phyloP scores from a whole-genome alignment of 2,113 vertebrate genomes.

The Argyrosomus japonicus region DNA sequence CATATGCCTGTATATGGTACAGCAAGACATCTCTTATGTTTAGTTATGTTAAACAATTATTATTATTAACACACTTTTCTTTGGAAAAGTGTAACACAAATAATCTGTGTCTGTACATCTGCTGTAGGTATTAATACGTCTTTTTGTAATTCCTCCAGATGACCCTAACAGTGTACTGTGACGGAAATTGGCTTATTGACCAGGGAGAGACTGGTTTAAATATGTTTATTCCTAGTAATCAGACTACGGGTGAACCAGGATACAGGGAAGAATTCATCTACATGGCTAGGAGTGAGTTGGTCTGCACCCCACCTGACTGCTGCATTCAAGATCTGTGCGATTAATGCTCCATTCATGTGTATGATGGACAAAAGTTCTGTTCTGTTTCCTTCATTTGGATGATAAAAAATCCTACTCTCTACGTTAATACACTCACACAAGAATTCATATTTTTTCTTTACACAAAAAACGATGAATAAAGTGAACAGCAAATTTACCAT shows the following conservation, averaged over 20 bases:
- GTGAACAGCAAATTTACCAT: neutral
- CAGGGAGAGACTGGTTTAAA: too few species aligned
- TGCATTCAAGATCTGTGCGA: neutral
- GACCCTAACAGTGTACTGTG: conserved; percentile 61
- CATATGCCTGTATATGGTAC: conserved; percentile 89
- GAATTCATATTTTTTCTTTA: too few species aligned
- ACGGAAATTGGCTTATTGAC: conserved; percentile 74
- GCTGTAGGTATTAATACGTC: neutral
- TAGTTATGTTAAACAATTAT: neutral
- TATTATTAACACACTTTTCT: too few species aligned
- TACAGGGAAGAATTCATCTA: conserved; percentile 66
- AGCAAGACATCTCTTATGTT: neutral
- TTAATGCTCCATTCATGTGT: neutral
- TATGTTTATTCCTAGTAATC: too few species aligned
- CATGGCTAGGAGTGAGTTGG: conserved; percentile 81
- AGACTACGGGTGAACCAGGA: too few species aligned
- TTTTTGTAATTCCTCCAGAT: conserved; percentile 62
- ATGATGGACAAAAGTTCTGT: neutral
- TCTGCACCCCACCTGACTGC: too few species aligned
- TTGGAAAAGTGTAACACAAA: too few species aligned
- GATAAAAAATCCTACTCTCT: too few species aligned
- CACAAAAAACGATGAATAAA: too few species aligned
- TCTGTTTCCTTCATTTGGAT: neutral
- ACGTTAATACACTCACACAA: too few species aligned
- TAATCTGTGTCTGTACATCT: neutral